Base-by-base conservation (phyloP, 2,888 invertebrate species). In the Anarsia innoxiella region DNA sequence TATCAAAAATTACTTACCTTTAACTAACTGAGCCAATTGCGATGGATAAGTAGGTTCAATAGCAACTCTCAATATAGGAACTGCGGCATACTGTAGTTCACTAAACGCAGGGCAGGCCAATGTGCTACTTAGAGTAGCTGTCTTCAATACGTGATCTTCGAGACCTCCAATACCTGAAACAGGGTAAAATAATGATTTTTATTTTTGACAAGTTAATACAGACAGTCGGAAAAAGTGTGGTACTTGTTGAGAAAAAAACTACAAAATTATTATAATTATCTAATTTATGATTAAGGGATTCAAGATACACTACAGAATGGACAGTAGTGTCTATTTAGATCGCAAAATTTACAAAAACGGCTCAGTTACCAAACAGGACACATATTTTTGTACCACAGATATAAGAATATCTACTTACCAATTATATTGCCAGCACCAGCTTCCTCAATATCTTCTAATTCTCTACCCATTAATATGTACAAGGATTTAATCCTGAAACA, bases 1-100 rank as follows among this genome's bases (percentile, higher is more conserved):
- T n/a, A n/a, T n/a, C n/a, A n/a, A n/a, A n/a, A n/a, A n/a, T n/a
- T n/a, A n/a, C n/a, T n/a, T 41, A 86, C 86, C 93, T 64, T 89
- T 88, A 0, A 91, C 86, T 30, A 93, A 64, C 51, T 90, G 88
- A 1, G 91, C 88, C 73, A 97, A 86, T 56, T 98, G 95, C 35
- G 88, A 87, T 0, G 93, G 90, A 65, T 92, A 90, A 1, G 88
- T 88, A 0, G 99, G 95, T 71, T 98, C 97, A 6, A 99, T 86
- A 1, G 98, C 97, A 1, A 99, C 98, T 43, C 96, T 88, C 1
- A 99, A 86, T 42, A 99, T 96, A 0, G 99, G 98, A 2, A 93
- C 91, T 0, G 92, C 91, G 39, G 91, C 88, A 3, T 88, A 86
- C 27, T 88, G 90, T 41, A 94, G 80, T 61, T 96, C 96, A 32